A percentile compares a stretch with the other conserved stretches of the same genome.
phyloP scores from a whole-genome alignment of 30 jellyfish, hydroid and myxozoan genomes.

The Mastigias papua region DNA sequence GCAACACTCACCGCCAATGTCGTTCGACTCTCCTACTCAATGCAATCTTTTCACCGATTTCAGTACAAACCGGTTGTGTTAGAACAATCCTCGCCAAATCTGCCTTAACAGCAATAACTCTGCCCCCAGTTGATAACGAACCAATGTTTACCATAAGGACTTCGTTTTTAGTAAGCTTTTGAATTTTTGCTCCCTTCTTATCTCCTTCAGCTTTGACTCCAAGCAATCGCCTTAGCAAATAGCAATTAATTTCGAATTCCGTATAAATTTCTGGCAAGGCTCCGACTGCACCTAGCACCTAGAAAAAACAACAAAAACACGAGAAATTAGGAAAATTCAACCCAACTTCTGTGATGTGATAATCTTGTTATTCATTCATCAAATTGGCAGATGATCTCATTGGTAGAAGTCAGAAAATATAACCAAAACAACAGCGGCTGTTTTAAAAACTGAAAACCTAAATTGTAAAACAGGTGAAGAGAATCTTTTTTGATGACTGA shows the following conservation, averaged over 20 bases:
- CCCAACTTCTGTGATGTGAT: too few relatives aligned
- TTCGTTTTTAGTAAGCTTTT: conserved; percentile 93
- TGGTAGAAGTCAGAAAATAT: background rate
- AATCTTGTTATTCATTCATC: too few relatives aligned
- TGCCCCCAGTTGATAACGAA: conserved; percentile 98
- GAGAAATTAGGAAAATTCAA: too few relatives aligned
- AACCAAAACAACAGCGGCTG: background rate
- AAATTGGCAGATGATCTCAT: background rate
- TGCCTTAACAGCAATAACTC: conserved; percentile 98
- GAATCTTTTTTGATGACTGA: too few relatives aligned
- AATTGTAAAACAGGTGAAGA: too few relatives aligned
- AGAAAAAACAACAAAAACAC: background rate
- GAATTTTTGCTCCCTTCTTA: conserved; percentile 99
- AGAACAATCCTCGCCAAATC: conserved; percentile 98
- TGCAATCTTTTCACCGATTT: conserved; percentile 98
- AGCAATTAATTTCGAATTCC: conserved; percentile 93
- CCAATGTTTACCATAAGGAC: conserved; percentile 99
- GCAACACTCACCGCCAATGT: conserved; percentile 95
- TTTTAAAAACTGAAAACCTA: too few relatives aligned
- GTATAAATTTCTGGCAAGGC: conserved; percentile 99
- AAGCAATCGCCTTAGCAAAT: conserved; percentile 89
- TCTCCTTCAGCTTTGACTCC: conserved; percentile 99
- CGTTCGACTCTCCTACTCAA: conserved; percentile 98
- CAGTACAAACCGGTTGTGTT: conserved; percentile 99
- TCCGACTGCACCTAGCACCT: conserved; percentile 99